Evolutionary conservation across 2,113 vertebrate species (phyloP), one percentile per base, ranked within the genome.

Genomic region (Ammodytes dubius): DNA sequence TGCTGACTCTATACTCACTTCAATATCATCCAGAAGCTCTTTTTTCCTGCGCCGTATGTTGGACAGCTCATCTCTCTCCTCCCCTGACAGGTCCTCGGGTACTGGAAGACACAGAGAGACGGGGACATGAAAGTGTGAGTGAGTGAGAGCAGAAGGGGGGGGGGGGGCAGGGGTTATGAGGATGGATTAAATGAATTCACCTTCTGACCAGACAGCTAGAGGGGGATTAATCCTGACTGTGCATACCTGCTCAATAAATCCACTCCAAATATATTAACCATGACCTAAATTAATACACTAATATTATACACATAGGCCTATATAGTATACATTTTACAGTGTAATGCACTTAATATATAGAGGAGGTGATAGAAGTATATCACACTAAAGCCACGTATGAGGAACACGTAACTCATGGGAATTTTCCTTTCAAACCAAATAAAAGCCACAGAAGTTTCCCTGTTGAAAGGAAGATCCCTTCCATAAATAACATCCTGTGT

Each of bases 11-110:
- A 67, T 56, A 88, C 92, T 95, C 95, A 99, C 98, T 97, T 99
- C 97, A 68, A 99, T 99, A 86, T 99, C 98, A 95, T 99, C 98
- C 85, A 99, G 96, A 64, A 99, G 95, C 85, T 99, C 97, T 82
- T 99, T 99, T 91, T 99, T 99, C 84, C 98, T 96, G 67, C 98
- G 96, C 19, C 97, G 96, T 89, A 99, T 99, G 88, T 98, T 99
- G 74, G 96, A 90, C 90, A 99, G 96, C 89, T 99, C 98, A 91
- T 99, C 98, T 90, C 95, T 95, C 80, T 99, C 98, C 81, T 99
- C 97, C 69, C 96, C 58, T 65, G 97, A 98, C 64, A 99, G 95
- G 86, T 99, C 97, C 91, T 97, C 97, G 27, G 97, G 97, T 85
- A 97, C 98, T 99, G 93, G 17, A 87, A 83, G 90, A 93, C 17